A percentile compares a stretch with the other conserved stretches of the same genome.
Conservation (phyloP, 2,797 vertebrate genomes). For the Sus cebifrons region DNA sequence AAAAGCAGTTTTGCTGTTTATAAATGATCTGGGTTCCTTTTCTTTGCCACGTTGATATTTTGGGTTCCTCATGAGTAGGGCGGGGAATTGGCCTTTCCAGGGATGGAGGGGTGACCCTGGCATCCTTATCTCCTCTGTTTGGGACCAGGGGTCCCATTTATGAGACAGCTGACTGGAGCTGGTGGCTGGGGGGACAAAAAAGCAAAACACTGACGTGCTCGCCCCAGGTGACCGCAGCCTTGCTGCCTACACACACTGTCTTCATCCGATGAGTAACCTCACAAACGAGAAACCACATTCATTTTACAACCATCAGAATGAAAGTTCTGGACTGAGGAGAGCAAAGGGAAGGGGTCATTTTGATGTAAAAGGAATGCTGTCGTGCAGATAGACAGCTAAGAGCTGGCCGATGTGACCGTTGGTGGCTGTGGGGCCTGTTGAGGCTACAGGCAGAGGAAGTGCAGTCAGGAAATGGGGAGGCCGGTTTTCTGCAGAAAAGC, state of each 20-base stretch:
- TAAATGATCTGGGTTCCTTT: background rate
- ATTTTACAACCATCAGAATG: background rate
- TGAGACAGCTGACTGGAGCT: background rate
- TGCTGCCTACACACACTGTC: background rate
- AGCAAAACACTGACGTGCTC: background rate
- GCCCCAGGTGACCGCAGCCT: no score
- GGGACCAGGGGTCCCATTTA: background rate
- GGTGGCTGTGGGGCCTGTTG: background rate
- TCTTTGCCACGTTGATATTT: background rate
- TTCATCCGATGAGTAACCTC: background rate
- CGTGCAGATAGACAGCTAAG: background rate
- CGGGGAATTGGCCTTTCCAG: background rate
- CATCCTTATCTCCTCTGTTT: background rate
- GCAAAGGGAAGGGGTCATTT: background rate
- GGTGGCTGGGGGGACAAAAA: background rate
- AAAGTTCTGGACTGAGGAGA: background rate
- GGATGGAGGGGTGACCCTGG: background rate
- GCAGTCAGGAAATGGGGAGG: slow-evolving; percentile 10
- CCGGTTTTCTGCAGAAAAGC: background rate
- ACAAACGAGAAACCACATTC: background rate
- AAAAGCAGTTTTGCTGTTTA: no score
- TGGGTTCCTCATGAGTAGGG: background rate
- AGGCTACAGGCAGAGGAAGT: background rate
- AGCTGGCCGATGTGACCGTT: background rate
- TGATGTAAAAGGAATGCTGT: background rate